phyloP scores from a whole-genome alignment of 2,888 invertebrate genomes.

The Phlogophora meticulosa region DNA sequence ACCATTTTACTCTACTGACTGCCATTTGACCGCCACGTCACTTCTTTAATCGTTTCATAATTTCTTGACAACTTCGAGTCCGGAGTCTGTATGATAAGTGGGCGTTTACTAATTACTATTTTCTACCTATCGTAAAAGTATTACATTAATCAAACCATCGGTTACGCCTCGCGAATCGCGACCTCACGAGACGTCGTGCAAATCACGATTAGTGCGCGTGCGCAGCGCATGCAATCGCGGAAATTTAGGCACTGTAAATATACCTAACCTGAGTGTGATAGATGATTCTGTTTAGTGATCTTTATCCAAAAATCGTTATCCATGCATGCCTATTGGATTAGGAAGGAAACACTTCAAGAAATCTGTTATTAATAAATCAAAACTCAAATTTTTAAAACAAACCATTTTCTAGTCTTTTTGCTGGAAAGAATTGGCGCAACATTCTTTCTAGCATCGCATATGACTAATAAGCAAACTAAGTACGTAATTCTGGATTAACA shows the following conservation, averaged over 20 bases:
- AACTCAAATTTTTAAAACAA: too few species aligned
- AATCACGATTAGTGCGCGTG: slow-evolving; percentile 41
- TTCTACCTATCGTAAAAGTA: slow-evolving; percentile 1
- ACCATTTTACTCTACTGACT: neutral
- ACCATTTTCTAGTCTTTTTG: too few species aligned
- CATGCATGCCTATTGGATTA: neutral
- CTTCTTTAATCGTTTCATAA: neutral
- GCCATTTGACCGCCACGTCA: slow-evolving; percentile 12
- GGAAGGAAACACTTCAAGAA: too few species aligned
- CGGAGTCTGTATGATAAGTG: neutral
- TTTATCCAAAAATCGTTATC: neutral
- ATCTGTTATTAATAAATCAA: too few species aligned
- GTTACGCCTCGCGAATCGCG: slow-evolving; percentile 1
- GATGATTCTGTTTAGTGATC: neutral
- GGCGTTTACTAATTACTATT: neutral
- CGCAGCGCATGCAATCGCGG: slow-evolving; percentile 31
- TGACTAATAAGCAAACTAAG: too few species aligned
- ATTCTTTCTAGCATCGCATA: too few species aligned
- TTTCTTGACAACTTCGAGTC: neutral
- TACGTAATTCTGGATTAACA: too few species aligned
- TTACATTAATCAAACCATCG: slow-evolving; percentile 13
- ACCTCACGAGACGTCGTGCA: slow-evolving; percentile 26
- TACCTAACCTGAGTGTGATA: slow-evolving; percentile 4
- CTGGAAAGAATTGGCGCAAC: too few species aligned
- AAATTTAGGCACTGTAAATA: slow-evolving; percentile 35